Base-by-base conservation (phyloP, 2,888 invertebrate genomes). In the Melieria picta region DNA sequence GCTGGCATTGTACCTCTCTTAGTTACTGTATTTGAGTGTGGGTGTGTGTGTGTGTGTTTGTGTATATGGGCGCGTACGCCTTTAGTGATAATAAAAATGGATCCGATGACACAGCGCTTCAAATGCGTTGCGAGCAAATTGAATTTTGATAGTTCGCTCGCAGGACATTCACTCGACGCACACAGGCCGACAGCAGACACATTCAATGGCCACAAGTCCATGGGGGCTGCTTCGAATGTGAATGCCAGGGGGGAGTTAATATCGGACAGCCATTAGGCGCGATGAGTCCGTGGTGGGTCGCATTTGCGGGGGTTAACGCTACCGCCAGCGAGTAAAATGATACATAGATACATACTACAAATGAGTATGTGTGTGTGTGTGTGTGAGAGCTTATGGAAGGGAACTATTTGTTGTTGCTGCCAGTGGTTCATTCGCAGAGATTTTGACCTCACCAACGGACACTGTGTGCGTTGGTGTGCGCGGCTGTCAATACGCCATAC, bases 131-230 rank as follows among this genome's bases (percentile, higher is more conserved):
- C 9, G n/a, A 62, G 45, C 45, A 61, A 68, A 68, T 68, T 68
- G 68, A 68, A 68, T 62, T 62, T 68, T 62, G 52, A 68, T 62
- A 30, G 68, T 67, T 47, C 58, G 42, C 47, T 10, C 55, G 52
- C 64, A 50, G 52, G 65, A 65, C 46, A 55, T 45, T 45, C 13
- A 16, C 43, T 43, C 11, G 7, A 43, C n/a, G 10, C n/a, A 52
- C 43, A 43, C 45, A 46, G 16, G 7, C 16, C 5, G 16, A 7
- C 4, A 10, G 57, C 42, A 30, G 13, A 13, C 42, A n/a, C 5
- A 56, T 7, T 10, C 0, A 7, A 56, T 4, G 10, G 6, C 16
- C 42, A 42, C 11, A 7, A 30, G 30, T 30, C 30, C 30, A 30
- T 30, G 30, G 30, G 30, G 30, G 30, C 30, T 30, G 30, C 30